Evolutionary conservation across 2,888 invertebrate genomes (phyloP), one percentile per base, ranked within the genome.

Genomic region (Dermolepida albohirtum): DNA sequence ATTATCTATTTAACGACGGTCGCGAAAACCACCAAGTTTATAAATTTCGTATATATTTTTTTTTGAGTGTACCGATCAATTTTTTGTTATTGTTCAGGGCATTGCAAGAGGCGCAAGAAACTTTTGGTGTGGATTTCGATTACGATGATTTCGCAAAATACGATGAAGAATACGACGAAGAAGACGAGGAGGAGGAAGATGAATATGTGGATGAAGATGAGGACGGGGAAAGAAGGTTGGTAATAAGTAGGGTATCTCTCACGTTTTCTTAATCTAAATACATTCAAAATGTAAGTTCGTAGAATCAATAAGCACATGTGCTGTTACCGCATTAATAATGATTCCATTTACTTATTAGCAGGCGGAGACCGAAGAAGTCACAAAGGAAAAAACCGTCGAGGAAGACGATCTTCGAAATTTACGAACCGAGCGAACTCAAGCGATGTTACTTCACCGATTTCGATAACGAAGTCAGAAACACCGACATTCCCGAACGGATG

Each of bases 121-220:
- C 98, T 73, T 99, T 99, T 81, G 99, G 98, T 29, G 97, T 98
- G n/a, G 98, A 98, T 82, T 98, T 98, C 84, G 97, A 96, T 79
- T 96, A 93, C 79, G 95, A 95, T 69, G 95, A 96, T 74, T 94
- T 96, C 82, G 90, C 91, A 64, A 94, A 94, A 78, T 94, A 93
- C 78, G 94, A 91, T 5, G 93, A 94, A 64, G 95, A 95, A 72
- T 93, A 93, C 70, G 93, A 95, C 76, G 92, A 92, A 64, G 93
- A 93, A 57, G 93, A 93, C 34, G 93, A 93, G 1, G 94, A 93
- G 8, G 92, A 93, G 65, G 87, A 92, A 50, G 92, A 92, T 74
- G 92, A 93, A 71, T 93, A 94, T 74, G 88, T 93, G 66, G 92
- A 93, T 71, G 92, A 91, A 16, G 90, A 89, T 6, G 93, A 92